Conservation (phyloP, 2,113 vertebrate genomes). For the Corythaeola cristata region DNA sequence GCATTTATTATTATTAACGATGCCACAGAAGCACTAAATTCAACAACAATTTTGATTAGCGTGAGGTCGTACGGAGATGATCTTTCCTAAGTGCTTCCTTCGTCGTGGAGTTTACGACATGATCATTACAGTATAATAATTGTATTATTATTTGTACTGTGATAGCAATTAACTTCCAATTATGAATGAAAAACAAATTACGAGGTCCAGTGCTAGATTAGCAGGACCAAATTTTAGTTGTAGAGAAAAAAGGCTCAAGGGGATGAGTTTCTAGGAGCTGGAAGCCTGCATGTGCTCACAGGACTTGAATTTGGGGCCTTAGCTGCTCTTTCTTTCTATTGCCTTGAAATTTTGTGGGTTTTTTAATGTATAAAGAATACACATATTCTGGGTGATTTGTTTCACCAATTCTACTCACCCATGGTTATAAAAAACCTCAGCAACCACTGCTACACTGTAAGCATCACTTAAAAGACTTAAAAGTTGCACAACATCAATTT, state of each 20-base stretch:
- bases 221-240: background rate
- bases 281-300: background rate
- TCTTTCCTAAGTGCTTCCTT: background rate
- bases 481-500: background rate
- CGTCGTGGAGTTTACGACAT: background rate
- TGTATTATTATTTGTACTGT: background rate
- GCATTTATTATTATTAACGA: background rate
- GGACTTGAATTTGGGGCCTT: background rate
- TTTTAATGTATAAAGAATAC: background rate
- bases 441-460: accelerated
- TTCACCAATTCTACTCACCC: background rate
- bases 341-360: background rate
- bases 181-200: background rate
- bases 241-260: background rate
- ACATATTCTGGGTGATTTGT: background rate
- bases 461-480: background rate
- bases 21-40: background rate
- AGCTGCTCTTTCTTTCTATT: background rate
- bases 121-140: background rate
- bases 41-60: background rate
- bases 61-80: background rate
- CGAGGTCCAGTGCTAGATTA: background rate
- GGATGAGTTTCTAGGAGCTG: background rate
- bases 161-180: background rate
- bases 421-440: background rate